phyloP scores from a whole-genome alignment of 2,888 invertebrate species.

The Cabera pusaria region DNA sequence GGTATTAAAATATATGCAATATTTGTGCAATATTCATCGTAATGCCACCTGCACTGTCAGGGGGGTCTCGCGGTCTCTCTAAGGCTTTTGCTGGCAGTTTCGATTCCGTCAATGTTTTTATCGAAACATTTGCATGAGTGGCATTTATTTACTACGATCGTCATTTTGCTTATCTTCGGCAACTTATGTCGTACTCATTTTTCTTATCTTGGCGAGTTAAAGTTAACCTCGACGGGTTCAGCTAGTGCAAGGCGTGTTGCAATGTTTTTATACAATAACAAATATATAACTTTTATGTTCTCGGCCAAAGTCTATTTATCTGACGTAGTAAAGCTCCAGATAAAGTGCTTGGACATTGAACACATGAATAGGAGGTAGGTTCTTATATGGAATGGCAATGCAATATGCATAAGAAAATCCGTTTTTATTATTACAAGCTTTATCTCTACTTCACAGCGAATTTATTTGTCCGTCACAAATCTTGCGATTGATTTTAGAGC shows the following conservation, averaged over 20 bases:
- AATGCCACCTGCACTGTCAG: constrained; percentile 39
- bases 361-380: too few relatives aligned
- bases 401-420: too few relatives aligned
- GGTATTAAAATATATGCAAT: constrained; percentile 1
- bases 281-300: too few relatives aligned
- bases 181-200: constrained; percentile 8
- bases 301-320: too few relatives aligned
- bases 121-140: constrained; percentile 20
- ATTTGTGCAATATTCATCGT: constrained; percentile 15
- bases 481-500: too few relatives aligned
- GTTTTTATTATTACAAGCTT: too few relatives aligned
- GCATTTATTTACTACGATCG: neutral
- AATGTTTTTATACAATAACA: too few relatives aligned
- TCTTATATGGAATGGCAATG: too few relatives aligned
- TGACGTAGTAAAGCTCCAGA: too few relatives aligned
- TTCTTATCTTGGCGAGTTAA: constrained; percentile 17
- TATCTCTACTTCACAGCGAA: too few relatives aligned
- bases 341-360: too few relatives aligned
- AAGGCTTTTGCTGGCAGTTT: constrained; percentile 46
- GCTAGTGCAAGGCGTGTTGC: constrained; percentile 7
- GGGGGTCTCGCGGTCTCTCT: constrained; percentile 40
- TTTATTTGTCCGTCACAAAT: too few relatives aligned
- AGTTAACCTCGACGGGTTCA: constrained; percentile 14
- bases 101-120: constrained; percentile 22
- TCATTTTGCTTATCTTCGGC: constrained; percentile 11